These are phyloP conservation scores for Anthopleura sola DNA, from an alignment of 64 coral and sea anemone genomes.

Conservation along the genomic window DNA sequence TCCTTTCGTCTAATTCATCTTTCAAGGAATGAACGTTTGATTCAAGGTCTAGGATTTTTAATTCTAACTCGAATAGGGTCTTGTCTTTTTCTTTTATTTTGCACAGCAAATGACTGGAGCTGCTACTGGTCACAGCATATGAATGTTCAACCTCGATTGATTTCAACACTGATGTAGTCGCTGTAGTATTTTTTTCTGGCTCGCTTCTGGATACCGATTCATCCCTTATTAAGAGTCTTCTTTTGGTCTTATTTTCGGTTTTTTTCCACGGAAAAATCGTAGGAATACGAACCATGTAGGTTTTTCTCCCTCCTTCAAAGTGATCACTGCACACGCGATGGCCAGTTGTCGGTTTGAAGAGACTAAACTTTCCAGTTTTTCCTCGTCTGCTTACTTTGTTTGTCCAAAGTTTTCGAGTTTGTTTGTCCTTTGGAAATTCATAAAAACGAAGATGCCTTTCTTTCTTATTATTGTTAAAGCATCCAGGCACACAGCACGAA, in stretches of 20 bases:
- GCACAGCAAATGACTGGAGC: neutral
- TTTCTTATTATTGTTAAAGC: slow-evolving; percentile 18
- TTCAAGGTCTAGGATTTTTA: neutral
- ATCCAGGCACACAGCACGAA: slow-evolving; percentile 12
- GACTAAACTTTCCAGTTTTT: slow-evolving; percentile 10
- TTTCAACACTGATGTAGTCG: neutral
- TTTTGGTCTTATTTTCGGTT: neutral
- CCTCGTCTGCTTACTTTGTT: neutral
- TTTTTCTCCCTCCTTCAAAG: slow-evolving; percentile 50
- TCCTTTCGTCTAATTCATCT: neutral
- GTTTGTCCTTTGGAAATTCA: neutral
- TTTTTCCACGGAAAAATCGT: slow-evolving; percentile 30
- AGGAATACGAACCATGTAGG: slow-evolving; percentile 34
- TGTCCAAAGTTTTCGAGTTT: neutral
- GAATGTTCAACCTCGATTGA: neutral
- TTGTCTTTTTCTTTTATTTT: neutral
- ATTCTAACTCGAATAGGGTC: neutral
- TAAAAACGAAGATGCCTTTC: slow-evolving; percentile 1
- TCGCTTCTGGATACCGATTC: neutral
- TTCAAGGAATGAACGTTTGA: neutral
- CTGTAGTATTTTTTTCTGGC: neutral
- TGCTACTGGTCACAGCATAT: neutral
- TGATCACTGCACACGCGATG: slow-evolving; percentile 38
- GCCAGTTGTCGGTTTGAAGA: neutral
- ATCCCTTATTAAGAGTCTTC: neutral